Evolutionary conservation across 2,113 vertebrate species (phyloP).

Genomic region (Pteropus alecto): DNA sequence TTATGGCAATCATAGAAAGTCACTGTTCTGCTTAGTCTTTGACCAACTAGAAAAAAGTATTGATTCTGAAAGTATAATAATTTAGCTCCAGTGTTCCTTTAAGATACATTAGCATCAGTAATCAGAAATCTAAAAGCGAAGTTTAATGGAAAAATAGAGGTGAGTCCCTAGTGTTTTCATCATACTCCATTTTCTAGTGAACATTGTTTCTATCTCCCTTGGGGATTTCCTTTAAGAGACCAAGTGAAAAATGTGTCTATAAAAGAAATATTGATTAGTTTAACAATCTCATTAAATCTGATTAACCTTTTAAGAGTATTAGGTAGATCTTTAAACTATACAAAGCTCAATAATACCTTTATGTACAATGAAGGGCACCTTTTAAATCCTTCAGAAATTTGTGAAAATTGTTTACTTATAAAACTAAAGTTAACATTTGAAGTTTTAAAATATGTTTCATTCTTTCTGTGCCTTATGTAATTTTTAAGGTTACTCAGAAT

Average conservation of each 20-base stretch:
- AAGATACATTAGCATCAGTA: constrained; percentile 63
- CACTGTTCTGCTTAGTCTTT: background rate
- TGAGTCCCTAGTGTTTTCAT: constrained; percentile 53
- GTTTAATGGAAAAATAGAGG: constrained; percentile 65
- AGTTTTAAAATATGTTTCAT: constrained; percentile 23
- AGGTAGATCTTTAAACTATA: constrained; percentile 48
- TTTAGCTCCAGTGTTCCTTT: constrained; percentile 40
- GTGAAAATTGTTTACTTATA: constrained; percentile 1
- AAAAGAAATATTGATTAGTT: constrained; percentile 78
- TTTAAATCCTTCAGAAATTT: constrained; percentile 36
- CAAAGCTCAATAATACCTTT: constrained; percentile 63
- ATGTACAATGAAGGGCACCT: constrained; percentile 45
- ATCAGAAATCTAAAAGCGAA: constrained; percentile 59
- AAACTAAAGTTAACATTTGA: constrained; percentile 5
- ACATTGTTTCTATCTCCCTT: constrained; percentile 27
- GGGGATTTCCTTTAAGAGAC: constrained; percentile 55
- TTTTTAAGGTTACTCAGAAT: background rate
- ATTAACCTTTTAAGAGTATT: constrained; percentile 75
- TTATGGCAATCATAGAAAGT: background rate
- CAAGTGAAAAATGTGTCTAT: constrained; percentile 72
- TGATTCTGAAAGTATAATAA: constrained; percentile 61
- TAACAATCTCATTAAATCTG: constrained; percentile 76
- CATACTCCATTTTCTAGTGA: constrained; percentile 62
- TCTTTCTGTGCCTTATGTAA: background rate
- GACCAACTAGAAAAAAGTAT: constrained; percentile 46